Evolutionary conservation across 1,140 invertebrate species (phyloP).

Genomic region (Trichonephila clavipes): DNA sequence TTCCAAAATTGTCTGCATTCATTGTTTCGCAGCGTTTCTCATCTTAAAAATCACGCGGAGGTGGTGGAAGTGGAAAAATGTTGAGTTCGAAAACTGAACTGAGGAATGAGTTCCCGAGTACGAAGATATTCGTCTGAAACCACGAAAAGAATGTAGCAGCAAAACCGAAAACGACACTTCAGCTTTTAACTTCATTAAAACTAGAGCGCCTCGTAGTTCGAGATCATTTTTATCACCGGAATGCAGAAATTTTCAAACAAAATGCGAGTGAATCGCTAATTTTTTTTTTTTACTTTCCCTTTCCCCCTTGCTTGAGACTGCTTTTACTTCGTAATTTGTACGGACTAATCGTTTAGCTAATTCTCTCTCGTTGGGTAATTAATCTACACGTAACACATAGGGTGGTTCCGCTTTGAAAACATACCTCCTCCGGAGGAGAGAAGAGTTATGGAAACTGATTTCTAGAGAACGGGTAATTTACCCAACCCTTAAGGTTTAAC

Average conservation of each 20-base stretch:
- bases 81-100: slow-evolving; percentile 48
- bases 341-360: slow-evolving; percentile 69
- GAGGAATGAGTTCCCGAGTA: slow-evolving; percentile 60
- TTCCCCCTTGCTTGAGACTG: slow-evolving; percentile 11
- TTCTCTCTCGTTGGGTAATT: slow-evolving; percentile 66
- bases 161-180: slow-evolving; percentile 44
- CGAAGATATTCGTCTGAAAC: slow-evolving; percentile 59
- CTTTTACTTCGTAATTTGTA: slow-evolving; percentile 66
- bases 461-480: slow-evolving; percentile 52
- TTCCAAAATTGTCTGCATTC: slow-evolving; percentile 23
- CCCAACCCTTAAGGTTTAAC: slow-evolving; percentile 52
- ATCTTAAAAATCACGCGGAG: neutral
- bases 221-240: slow-evolving; percentile 42
- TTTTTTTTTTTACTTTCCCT: neutral
- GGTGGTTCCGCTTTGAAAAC: slow-evolving; percentile 65
- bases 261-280: slow-evolving; percentile 32
- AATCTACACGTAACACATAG: slow-evolving; percentile 57
- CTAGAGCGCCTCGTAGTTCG: neutral
- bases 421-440: slow-evolving; percentile 8
- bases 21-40: slow-evolving; percentile 16
- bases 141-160: slow-evolving; percentile 47
- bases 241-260: slow-evolving; percentile 69
- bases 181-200: slow-evolving; percentile 71
- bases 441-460: slow-evolving; percentile 70
- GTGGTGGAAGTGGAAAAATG: neutral